phyloP scores from a whole-genome alignment of 2,888 invertebrate genomes.

The Anodontia alba region DNA sequence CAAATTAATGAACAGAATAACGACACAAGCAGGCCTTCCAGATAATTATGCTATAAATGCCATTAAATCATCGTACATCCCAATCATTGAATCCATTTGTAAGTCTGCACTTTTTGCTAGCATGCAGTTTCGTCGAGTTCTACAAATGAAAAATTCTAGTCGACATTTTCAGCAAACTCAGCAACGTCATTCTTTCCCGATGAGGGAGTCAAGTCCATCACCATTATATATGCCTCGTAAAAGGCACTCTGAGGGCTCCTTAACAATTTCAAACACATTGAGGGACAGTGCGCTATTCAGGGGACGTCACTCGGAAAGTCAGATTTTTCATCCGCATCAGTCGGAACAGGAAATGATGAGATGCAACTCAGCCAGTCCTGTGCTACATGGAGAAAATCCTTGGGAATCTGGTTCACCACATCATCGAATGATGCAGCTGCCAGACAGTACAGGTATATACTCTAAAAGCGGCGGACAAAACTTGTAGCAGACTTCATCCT shows the following conservation, averaged over 20 bases:
- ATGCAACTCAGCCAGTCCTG: conserved; percentile 57
- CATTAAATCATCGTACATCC: conserved; percentile 78
- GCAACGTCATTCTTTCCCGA: conserved; percentile 13
- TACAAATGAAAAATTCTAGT: conserved; percentile 56
- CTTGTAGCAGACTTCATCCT: too few relatives aligned
- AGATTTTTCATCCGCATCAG: conserved; percentile 32
- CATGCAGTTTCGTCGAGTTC: conserved; percentile 57
- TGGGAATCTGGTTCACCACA: conserved; percentile 46
- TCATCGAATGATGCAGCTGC: not conserved
- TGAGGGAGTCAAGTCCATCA: conserved; percentile 5
- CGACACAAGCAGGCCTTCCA: conserved; percentile 68
- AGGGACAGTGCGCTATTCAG: conserved; percentile 50
- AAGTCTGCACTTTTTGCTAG: conserved; percentile 61
- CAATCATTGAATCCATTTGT: conserved; percentile 74
- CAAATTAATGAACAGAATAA: conserved; percentile 71
- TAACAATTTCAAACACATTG: conserved; percentile 47
- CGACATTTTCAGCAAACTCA: conserved; percentile 32
- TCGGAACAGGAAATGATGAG: conserved; percentile 37
- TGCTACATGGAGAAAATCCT: conserved; percentile 10
- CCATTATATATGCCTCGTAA: conserved; percentile 26
- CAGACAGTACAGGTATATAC: not conserved
- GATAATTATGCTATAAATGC: conserved; percentile 80
- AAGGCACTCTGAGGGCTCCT: conserved; percentile 56
- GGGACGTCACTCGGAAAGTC: conserved; percentile 47
- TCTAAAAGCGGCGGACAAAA: too few relatives aligned